Percentiles rank a stretch among this genome's conserved stretches.
Conservation (phyloP, 2,797 vertebrate genomes). For the Pitangus sulphuratus region DNA sequence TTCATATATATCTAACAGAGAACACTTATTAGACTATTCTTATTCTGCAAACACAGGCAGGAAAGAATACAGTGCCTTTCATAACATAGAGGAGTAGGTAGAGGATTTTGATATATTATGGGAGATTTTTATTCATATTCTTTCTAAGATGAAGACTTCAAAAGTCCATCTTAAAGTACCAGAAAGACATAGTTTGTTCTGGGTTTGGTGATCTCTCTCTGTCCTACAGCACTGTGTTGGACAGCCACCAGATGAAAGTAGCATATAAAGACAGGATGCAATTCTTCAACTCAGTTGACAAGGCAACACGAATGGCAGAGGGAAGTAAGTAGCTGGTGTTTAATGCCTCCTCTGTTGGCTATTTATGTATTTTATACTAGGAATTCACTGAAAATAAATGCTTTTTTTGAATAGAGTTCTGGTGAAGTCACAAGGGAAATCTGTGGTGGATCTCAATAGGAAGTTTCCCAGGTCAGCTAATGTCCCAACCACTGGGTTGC, state of each 20-base stretch:
- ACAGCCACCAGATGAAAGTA: neutral
- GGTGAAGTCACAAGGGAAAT: neutral
- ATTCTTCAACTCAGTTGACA: neutral
- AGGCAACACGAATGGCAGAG: neutral
- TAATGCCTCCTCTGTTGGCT: neutral
- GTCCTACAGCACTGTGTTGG: neutral
- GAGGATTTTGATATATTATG: neutral
- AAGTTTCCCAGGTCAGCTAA: neutral
- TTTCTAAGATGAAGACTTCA: neutral
- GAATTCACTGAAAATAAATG: neutral
- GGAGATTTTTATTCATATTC: neutral
- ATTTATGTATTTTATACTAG: neutral
- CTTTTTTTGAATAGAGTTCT: neutral
- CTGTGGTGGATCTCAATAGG: neutral
- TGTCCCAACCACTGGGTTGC: neutral
- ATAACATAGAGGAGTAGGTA: neutral
- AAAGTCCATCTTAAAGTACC: neutral
- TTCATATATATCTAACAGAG: neutral
- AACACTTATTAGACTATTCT: neutral
- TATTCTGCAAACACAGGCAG: neutral
- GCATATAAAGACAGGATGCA: neutral
- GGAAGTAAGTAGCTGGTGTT: neutral
- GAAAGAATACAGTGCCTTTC: neutral
- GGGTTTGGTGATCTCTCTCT: neutral
- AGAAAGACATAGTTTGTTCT: neutral